Conservation (phyloP, 2,888 invertebrate genomes). For the Stenoptilia bipunctidactyla region DNA sequence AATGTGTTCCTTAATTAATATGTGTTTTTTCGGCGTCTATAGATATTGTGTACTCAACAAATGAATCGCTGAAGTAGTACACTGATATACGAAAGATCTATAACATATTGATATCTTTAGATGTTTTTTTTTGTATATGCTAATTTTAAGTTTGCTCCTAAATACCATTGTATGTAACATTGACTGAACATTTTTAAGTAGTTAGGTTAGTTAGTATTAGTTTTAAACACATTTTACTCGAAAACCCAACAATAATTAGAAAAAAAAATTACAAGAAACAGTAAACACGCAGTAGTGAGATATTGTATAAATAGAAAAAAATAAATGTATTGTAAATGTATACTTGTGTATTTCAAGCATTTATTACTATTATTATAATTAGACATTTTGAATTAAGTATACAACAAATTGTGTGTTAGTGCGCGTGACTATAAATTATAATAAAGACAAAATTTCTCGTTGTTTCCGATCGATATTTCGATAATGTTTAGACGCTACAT, state of each 20-base stretch:
- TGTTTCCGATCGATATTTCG: slow-evolving; percentile 34
- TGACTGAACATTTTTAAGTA: slow-evolving; percentile 69
- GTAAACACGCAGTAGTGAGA: slow-evolving; percentile 45
- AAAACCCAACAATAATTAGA: slow-evolving; percentile 14
- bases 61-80: slow-evolving; percentile 17
- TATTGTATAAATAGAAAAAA: slow-evolving; percentile 30
- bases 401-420: slow-evolving; percentile 41
- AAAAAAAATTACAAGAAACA: slow-evolving; percentile 17
- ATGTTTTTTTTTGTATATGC: slow-evolving; percentile 19
- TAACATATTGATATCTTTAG: not conserved
- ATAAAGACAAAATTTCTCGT: slow-evolving; percentile 19
- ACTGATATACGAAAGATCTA: slow-evolving; percentile 13
- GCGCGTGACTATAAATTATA: slow-evolving; percentile 39
- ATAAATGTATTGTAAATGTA: slow-evolving; percentile 35
- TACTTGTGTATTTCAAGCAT: slow-evolving; percentile 57
- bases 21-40: slow-evolving; percentile 22
- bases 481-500: too few species aligned
- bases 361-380: slow-evolving; percentile 45
- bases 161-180: slow-evolving; percentile 68
- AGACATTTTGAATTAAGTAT: slow-evolving; percentile 38
- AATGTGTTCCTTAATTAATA: slow-evolving; percentile 32
- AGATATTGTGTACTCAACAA: slow-evolving; percentile 30
- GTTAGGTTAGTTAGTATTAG: slow-evolving; percentile 47
- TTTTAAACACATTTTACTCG: slow-evolving; percentile 24
- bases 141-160: slow-evolving; percentile 39